Evolutionary conservation across 2,797 vertebrate species (phyloP), one percentile per base, ranked within the genome.

Genomic region (Neoniphon sammara): DNA sequence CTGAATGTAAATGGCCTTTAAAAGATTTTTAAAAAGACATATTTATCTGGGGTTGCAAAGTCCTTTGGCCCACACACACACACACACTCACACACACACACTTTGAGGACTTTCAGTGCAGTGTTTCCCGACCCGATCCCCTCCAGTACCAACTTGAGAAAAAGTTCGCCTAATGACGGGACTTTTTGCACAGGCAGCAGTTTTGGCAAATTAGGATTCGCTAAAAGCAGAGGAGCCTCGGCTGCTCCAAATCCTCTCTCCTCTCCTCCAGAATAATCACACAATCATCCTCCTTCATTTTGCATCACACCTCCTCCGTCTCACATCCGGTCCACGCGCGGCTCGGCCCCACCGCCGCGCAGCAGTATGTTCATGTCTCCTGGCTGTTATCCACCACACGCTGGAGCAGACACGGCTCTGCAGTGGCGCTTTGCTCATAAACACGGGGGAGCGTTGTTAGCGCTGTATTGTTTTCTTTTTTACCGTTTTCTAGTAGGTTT

Each of bases 191-290:
- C 34, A 15, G 42, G 11, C 73, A 73, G 70, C 66, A 73, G 4
- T 66, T 83, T 70, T 20, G 34, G 12, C 30, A 76, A 64, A 70
- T 66, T 31, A 1, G 42, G 71, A 78, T 61, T 36, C 11, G 14
- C 5, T 66, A 27, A 11, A 53, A 64, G 46, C 39, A 50, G 61
- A 59, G 17, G 62, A n/a, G 6, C 4, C 57, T 9, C 46, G 18
- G 18, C 42, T 66, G 4, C 59, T 65, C 21, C 39, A 57, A 17
- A 27, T 9, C 36, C 34, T 23, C n/a, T 49, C 56, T 25, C 21
- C 46, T 20, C 52, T 57, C 20, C 18, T 34, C 15, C 47, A 49
- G 52, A 75, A 42, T 75, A 75, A 70, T 70, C 21, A 73, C 36
- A 8, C 9, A 7, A 39, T 5, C 58, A 34, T 59, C 36, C 7